Percentiles rank a stretch among this genome's conserved stretches.
These are phyloP conservation scores for Baccha elongata DNA, from an alignment of 2,888 invertebrate genomes.

Conservation along the genomic window DNA sequence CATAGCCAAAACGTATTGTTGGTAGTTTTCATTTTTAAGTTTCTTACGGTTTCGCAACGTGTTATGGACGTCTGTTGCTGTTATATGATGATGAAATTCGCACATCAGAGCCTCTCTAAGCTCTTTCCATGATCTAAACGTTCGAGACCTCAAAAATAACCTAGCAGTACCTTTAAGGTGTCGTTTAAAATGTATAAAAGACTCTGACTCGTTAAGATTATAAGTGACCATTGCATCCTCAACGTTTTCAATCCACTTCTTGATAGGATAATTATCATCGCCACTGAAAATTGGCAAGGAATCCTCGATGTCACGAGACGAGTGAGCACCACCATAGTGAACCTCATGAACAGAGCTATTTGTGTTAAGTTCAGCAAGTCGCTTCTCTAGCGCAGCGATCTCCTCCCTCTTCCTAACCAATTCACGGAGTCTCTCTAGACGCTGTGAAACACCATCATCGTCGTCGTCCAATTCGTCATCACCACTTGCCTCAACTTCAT, in stretches of 20 bases:
- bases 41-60: neutral
- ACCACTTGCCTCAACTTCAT: too few relatives aligned
- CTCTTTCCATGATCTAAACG: neutral
- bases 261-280: neutral
- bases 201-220: neutral
- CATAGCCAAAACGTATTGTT: slow-evolving; percentile 18
- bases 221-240: neutral
- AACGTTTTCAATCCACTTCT: neutral
- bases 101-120: neutral
- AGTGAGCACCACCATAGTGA: neutral
- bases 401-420: neutral
- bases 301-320: neutral
- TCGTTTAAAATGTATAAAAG: too few relatives aligned
- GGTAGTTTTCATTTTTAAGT: slow-evolving; percentile 7
- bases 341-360: neutral
- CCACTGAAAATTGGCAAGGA: neutral
- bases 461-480: neutral
- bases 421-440: neutral
- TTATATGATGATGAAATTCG: neutral
- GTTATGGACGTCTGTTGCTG: neutral
- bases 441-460: neutral
- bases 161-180: neutral
- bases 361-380: neutral
- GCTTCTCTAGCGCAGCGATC: neutral
- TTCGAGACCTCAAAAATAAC: neutral